Base-by-base conservation (phyloP, 2,888 invertebrate genomes). In the Dolichopus griseipennis region DNA sequence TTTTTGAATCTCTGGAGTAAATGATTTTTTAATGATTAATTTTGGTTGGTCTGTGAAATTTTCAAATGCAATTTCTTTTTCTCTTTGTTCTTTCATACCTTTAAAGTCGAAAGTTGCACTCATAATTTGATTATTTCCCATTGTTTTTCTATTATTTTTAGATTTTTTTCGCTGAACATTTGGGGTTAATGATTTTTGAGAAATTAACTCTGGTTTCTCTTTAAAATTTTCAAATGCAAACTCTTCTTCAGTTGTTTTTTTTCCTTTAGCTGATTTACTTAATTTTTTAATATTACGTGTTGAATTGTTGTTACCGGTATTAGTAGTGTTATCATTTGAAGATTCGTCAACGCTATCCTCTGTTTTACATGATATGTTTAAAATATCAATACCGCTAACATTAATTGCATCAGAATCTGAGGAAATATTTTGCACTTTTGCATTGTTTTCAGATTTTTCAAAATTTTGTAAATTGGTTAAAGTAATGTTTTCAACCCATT, bases 281-380 rank as follows among this genome's bases (percentile, higher is more conserved):
- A 27, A 4, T 27, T 27, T 5, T 27, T 27, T 27, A 37, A 4
- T 37, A 7, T 37, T 37, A 10, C 5, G 2, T 37, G 8, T 5
- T 10, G 37, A 37, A 34, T 34, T 5, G 37, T 1, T 10, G 37
- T 1, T 37, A 37, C 8, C 37, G 3, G 12, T 10, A 12, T 8
- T 37, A 37, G 37, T 5, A 37, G 12, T 37, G 8, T 5, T 8
- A 10, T 37, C 37, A 10, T 37, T 12, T 37, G 8, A 9, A 37
- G 37, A 37, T 37, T 37, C 37, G 8, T 37, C 37, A 5, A 37
- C 4, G 8, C 10, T 10, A 10, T 37, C 37, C 8, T 5, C 12
- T 7, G 78, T 78, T 43, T 78, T 78, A 0, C 74, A 70, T 3
- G 78, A 76, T 69, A 76, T 74, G 71, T 79, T 78, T 1, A 79